phyloP scores from a whole-genome alignment of 2,113 vertebrate genomes.

The Noctilio leporinus region DNA sequence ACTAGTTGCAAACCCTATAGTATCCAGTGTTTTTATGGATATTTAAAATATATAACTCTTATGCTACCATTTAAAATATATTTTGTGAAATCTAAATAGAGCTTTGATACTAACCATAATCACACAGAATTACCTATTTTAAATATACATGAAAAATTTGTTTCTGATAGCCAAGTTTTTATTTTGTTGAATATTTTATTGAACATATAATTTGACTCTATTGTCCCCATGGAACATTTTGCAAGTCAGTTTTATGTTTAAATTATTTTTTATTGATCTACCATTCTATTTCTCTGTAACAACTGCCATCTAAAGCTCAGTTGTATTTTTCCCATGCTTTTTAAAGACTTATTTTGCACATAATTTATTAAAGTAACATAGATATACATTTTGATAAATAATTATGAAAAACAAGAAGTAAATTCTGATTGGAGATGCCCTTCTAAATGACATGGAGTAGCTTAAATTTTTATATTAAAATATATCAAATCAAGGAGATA shows the following conservation, averaged over 20 bases:
- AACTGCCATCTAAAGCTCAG: not conserved
- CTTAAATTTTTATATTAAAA: not conserved
- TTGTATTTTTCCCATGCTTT: not conserved
- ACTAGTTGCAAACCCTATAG: not conserved
- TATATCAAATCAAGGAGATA: not conserved
- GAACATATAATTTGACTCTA: not conserved
- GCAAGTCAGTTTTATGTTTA: not conserved
- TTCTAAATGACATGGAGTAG: not conserved
- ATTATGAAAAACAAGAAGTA: not conserved
- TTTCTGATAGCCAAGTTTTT: not conserved
- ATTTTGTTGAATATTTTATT: not conserved
- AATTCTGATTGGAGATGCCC: not conserved
- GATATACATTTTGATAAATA: not conserved
- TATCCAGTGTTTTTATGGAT: not conserved
- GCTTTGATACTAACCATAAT: not conserved
- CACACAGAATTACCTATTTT: not conserved
- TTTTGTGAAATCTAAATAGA: not conserved
- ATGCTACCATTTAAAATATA: not conserved
- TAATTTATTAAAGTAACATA: not conserved
- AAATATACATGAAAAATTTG: not conserved
- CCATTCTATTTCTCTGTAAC: not conserved
- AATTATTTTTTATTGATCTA: not conserved
- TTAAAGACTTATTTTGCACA: not conserved
- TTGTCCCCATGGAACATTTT: not conserved
- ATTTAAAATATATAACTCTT: not conserved